A percentile compares a stretch with the other conserved stretches of the same genome.
These are phyloP conservation scores for Ips typographus DNA, from an alignment of 1,140 invertebrate genomes.

Conservation along the genomic window DNA sequence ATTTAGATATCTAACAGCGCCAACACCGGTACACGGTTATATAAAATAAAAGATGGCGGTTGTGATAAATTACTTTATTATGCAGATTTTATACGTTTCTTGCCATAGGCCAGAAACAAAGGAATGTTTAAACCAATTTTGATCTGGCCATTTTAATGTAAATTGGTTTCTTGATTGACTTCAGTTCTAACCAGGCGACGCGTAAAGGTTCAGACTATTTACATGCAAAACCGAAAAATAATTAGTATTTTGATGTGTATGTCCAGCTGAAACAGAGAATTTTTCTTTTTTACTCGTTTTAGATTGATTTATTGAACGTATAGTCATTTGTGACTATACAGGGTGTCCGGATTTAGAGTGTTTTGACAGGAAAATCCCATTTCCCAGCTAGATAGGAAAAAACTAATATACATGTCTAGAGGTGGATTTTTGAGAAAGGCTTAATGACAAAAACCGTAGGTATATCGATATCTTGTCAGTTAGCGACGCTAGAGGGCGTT, in stretches of 20 bases:
- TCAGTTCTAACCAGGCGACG: constrained; percentile 22
- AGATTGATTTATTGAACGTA: no score
- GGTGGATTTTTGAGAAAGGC: no score
- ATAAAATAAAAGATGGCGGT: constrained; percentile 23
- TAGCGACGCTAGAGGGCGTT: no score
- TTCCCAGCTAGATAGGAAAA: no score
- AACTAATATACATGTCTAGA: no score
- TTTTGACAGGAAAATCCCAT: no score
- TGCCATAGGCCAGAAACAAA: constrained; percentile 29
- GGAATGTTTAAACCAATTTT: constrained; percentile 27
- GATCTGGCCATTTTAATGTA: constrained; percentile 33
- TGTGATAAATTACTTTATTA: constrained; percentile 33
- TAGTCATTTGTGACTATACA: no score
- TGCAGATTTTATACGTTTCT: constrained; percentile 27
- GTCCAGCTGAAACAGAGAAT: not conserved
- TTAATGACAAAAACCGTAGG: no score
- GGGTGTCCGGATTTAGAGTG: no score
- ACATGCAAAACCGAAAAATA: constrained; percentile 29
- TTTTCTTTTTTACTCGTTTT: not conserved
- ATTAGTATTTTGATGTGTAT: constrained; percentile 26
- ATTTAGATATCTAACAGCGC: constrained; percentile 5
- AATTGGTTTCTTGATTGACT: constrained; percentile 32
- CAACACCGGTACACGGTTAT: constrained; percentile 6
- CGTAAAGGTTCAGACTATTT: constrained; percentile 31
- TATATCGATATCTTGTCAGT: no score